phyloP scores from a whole-genome alignment of 2,888 invertebrate species.

The Laothoe populi region DNA sequence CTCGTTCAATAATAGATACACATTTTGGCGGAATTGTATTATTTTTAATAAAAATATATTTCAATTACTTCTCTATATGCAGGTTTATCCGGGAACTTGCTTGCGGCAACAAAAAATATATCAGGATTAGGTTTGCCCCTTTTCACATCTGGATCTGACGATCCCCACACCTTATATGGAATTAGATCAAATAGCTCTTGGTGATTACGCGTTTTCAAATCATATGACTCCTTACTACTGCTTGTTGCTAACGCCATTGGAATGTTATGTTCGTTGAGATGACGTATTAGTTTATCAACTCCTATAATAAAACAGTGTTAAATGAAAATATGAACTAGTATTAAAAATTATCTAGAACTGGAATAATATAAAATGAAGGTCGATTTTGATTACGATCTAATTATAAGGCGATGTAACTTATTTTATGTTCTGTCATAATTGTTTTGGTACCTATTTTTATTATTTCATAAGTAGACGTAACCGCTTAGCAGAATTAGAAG shows the following conservation, averaged over 20 bases:
- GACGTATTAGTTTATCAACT: slow-evolving; percentile 89
- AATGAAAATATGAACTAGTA: neutral
- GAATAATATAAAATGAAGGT: too few relatives aligned
- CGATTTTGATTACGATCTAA: too few relatives aligned
- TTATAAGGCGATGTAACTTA: too few relatives aligned
- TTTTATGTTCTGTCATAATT: too few relatives aligned
- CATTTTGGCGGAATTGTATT: too few relatives aligned
- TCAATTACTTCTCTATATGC: slow-evolving; percentile 77
- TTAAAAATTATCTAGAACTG: too few relatives aligned
- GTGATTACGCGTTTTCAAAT: slow-evolving; percentile 88
- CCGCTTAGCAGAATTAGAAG: too few relatives aligned
- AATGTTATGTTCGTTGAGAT: slow-evolving; percentile 88
- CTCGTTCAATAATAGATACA: too few relatives aligned
- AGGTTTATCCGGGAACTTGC: slow-evolving; percentile 88
- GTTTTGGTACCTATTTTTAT: too few relatives aligned
- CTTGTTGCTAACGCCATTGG: slow-evolving; percentile 96
- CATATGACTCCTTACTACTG: slow-evolving; percentile 88
- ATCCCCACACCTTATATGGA: slow-evolving; percentile 90
- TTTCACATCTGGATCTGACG: slow-evolving; percentile 92
- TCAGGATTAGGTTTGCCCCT: slow-evolving; percentile 95
- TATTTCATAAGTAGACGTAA: too few relatives aligned
- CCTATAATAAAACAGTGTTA: slow-evolving; percentile 82
- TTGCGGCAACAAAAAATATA: slow-evolving; percentile 91
- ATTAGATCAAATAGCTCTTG: slow-evolving; percentile 88
- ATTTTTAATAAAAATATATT: slow-evolving; percentile 2